phyloP scores from a whole-genome alignment of 2,888 invertebrate species.

The Andricus curvator region DNA sequence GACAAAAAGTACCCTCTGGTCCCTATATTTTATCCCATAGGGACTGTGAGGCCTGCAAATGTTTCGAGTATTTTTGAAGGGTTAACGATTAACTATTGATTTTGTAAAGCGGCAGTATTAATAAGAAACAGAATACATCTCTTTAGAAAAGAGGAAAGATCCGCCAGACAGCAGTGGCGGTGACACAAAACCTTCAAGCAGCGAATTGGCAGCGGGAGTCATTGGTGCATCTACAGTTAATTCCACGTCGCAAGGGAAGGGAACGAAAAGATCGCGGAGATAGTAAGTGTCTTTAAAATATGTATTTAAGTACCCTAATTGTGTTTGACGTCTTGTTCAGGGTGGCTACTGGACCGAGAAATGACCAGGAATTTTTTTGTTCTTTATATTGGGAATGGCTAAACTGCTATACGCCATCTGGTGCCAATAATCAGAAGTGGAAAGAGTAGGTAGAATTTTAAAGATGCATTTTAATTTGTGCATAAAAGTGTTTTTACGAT shows the following conservation, averaged over 20 bases:
- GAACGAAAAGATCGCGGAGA: conserved; percentile 86
- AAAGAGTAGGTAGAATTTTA: too few relatives aligned
- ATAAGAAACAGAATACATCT: conserved; percentile 72
- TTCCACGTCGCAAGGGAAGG: conserved; percentile 80
- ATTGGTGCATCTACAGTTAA: conserved; percentile 81
- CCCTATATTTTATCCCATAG: too few relatives aligned
- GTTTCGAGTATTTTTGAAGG: background rate
- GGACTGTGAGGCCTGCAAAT: too few relatives aligned
- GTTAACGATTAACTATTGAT: background rate
- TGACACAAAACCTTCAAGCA: conserved; percentile 82
- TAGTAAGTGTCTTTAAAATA: conserved; percentile 83
- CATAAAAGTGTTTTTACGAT: too few relatives aligned
- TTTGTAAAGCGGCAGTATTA: conserved; percentile 13
- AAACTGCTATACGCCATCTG: too few relatives aligned
- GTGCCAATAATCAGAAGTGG: too few relatives aligned
- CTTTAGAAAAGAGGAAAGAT: conserved; percentile 90
- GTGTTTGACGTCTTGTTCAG: background rate
- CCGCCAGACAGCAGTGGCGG: conserved; percentile 85
- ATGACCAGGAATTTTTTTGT: too few relatives aligned
- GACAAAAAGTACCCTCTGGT: too few relatives aligned
- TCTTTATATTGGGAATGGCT: too few relatives aligned
- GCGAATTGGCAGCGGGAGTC: conserved; percentile 78
- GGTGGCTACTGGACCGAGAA: too few relatives aligned
- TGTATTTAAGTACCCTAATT: conserved; percentile 13
- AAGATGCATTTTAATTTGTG: too few relatives aligned